A percentile compares a stretch with the other conserved stretches of the same genome.
These are phyloP conservation scores for Microtus pennsylvanicus DNA, from an alignment of 2,113 vertebrate genomes.

Conservation along the genomic window DNA sequence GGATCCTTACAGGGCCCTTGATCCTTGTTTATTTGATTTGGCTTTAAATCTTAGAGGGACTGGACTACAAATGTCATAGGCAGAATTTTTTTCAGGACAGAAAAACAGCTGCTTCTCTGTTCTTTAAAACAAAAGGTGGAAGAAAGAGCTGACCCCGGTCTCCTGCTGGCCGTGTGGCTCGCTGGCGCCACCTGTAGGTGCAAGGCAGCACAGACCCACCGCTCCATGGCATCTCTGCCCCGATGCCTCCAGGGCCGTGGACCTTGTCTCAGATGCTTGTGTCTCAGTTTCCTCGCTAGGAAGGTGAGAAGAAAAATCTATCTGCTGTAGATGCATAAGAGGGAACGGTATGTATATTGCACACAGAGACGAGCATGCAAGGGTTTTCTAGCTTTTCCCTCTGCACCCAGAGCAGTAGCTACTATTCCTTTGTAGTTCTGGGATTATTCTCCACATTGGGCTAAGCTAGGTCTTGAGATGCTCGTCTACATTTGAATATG, in stretches of 20 bases:
- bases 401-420: background rate
- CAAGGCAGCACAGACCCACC: background rate
- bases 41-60: conserved; percentile 77
- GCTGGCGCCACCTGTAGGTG: conserved; percentile 75
- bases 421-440: background rate
- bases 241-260: rapidly evolving
- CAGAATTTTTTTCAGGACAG: conserved; percentile 72
- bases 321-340: background rate
- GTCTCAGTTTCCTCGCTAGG: background rate
- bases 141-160: background rate
- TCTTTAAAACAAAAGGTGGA: conserved; percentile 72
- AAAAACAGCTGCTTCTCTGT: conserved; percentile 64
- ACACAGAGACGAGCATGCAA: background rate
- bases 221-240: background rate
- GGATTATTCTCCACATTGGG: background rate
- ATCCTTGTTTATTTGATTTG: conserved; percentile 79
- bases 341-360: background rate
- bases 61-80: conserved; percentile 72
- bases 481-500: conserved; percentile 6
- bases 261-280: background rate
- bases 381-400: background rate
- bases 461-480: background rate
- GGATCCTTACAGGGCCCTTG: conserved; percentile 69
- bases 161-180: background rate
- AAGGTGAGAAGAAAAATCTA: background rate